Conservation (phyloP, 2,888 invertebrate genomes). For the Drosophila cracens region DNA sequence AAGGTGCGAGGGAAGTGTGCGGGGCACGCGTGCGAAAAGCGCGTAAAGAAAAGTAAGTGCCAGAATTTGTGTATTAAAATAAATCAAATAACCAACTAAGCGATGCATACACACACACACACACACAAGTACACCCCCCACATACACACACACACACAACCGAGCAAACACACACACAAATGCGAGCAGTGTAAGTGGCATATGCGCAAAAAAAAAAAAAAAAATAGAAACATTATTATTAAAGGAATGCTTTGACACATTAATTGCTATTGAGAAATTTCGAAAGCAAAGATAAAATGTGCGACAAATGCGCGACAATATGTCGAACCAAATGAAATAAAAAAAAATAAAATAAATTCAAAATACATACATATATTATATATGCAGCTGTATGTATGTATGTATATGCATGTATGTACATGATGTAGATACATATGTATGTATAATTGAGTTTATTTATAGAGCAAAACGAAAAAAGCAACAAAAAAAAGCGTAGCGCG, state of each 20-base stretch:
- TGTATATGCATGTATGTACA: constrained; percentile 32
- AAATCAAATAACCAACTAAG: constrained; percentile 76
- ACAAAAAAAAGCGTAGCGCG: constrained; percentile 44
- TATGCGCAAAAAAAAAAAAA: constrained; percentile 53
- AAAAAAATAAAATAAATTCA: constrained; percentile 32
- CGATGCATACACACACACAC: constrained; percentile 74
- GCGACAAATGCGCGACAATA: constrained; percentile 67
- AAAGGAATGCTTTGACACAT: constrained; percentile 54
- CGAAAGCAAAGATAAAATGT: constrained; percentile 31
- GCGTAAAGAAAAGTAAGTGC: constrained; percentile 81
- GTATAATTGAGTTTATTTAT: constrained; percentile 65
- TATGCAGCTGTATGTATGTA: not conserved
- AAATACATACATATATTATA: constrained; percentile 36
- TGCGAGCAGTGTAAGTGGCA: constrained; percentile 60
- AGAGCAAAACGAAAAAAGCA: constrained; percentile 54
- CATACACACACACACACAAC: constrained; percentile 11
- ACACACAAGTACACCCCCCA: constrained; percentile 12
- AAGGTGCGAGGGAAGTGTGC: constrained; percentile 10
- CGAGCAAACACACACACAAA: constrained; percentile 6
- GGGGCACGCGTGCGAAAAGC: constrained; percentile 69
- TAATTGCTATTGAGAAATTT: constrained; percentile 68
- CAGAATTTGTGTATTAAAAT: constrained; percentile 78
- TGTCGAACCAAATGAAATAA: constrained; percentile 54
- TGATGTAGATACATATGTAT: constrained; percentile 33
- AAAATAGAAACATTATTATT: constrained; percentile 31